These are phyloP conservation scores for Sprattus sprattus DNA, from an alignment of 2,113 vertebrate genomes.

Conservation along the genomic window DNA sequence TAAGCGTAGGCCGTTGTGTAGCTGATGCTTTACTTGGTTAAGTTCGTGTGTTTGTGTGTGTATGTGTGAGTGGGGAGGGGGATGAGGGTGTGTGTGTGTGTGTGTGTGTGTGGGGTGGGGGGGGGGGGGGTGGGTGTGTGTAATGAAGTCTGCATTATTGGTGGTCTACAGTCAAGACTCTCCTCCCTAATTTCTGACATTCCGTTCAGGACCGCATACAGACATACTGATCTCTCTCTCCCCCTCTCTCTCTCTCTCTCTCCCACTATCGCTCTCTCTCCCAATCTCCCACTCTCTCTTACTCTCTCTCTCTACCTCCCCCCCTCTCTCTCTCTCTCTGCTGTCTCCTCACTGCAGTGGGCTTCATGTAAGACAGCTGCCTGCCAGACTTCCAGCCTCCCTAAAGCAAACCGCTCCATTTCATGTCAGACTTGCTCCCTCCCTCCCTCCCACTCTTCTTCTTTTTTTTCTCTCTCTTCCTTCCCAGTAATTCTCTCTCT, in stretches of 20 bases:
- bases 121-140: slow-evolving; percentile 18
- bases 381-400: not conserved
- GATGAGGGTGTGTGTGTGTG: slow-evolving; percentile 27
- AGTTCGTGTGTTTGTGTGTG: slow-evolving; percentile 26
- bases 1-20: too few species aligned
- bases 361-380: slow-evolving; percentile 12
- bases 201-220: not conserved
- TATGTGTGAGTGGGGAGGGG: slow-evolving; percentile 24
- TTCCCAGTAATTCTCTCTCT: not conserved
- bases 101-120: slow-evolving; percentile 22
- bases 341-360: not conserved
- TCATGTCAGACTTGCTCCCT: not conserved
- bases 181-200: slow-evolving; percentile 3
- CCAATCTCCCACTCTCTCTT: not conserved
- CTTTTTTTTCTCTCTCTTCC: not conserved
- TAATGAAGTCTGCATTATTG: not conserved
- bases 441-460: not conserved
- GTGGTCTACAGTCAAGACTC: slow-evolving; percentile 8
- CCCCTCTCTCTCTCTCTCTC: not conserved
- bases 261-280: not conserved
- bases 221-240: not conserved
- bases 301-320: not conserved
- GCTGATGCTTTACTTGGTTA: not conserved
- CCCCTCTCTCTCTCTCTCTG: not conserved
- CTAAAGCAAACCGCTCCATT: not conserved